Base-by-base conservation (phyloP, 2,113 vertebrate species). In the Xiphophorus maculatus region DNA sequence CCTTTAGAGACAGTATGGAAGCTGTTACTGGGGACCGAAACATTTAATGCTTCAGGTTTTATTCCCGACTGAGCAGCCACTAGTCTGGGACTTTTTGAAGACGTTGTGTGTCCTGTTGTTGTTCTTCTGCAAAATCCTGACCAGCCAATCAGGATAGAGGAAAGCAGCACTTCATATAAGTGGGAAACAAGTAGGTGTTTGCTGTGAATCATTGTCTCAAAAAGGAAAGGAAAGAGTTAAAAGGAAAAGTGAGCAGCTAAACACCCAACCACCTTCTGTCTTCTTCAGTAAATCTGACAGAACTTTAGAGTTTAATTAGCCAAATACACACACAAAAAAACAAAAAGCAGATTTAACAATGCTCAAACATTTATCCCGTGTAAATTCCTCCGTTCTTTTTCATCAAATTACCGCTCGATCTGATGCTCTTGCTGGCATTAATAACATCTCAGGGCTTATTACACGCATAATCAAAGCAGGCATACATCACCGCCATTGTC, bases 131-230 rank as follows among this genome's bases (percentile, higher is more conserved):
- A 3, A 79, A 82, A 91, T 91, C 93, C 94, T 93, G 93, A 94
- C 81, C 93, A 92, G 77, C 93, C 92, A 94, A 83, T 95, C 92
- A 91, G 94, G 93, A 93, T 33, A 37, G 89, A 85, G 70, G 93
- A 91, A 83, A 74, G 37, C 87, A 78, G 81, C 65, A 4, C 0
- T 22, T 62, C 63, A 54, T 37, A 54, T 10, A 8, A 15, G 12
- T 1, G 1, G n/a, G 14, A 63, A 29, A 40, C 27, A 60, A 28
- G 29, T 15, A 27, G 1, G 66, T 71, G 27, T 72, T 78, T 77
- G 60, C 62, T 80, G 28, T 66, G 70, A 84, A 64, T 79, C 61
- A 44, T 78, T 87, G 83, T 74, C 69, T 63, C n/a, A 48, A 79
- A 76, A 40, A 11, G 76, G 32, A 68, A 58, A 58, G 51, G 13